Evolutionary conservation across 1,140 invertebrate genomes (phyloP), one percentile per base, ranked within the genome.

Genomic region (Triops longicaudatus): DNA sequence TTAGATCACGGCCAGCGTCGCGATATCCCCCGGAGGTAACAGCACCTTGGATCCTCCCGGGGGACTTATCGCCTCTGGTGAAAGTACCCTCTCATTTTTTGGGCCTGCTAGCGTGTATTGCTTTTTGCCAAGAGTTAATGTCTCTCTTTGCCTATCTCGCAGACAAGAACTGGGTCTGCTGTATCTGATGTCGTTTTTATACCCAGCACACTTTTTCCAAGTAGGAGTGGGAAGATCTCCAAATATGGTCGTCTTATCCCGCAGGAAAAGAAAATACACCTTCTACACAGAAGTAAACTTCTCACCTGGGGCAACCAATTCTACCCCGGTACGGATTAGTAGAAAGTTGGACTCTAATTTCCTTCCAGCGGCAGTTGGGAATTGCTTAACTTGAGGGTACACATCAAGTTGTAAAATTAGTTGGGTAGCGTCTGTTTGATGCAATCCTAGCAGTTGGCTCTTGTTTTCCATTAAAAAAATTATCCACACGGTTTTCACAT

Each of bases 1-100:
- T 63, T 63, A 63, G 50, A 63, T 63, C 50, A 63, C 50, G 50
- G 50, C 50, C 50, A 63, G 50, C 50, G 50, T 63, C 50, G 50
- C 50, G 50, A 63, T 63, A 63, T 63, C 14, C 50, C 50, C 50
- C n/a, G 31, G 50, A 63, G 50, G 50, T 63, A 63, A 63, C 50
- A 63, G 50, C 50, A 63, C 50, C 50, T 63, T 22, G 50, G 50
- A 63, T 63, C 50, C n/a, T 63, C 50, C 50, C 50, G 6, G 50
- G 50, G 22, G 50, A 63, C 50, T 63, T 63, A 63, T 63, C 50
- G 50, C 50, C 50, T 17, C 22, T 63, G 50, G 50, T 63, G 50
- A 63, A 63, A 63, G 50, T 63, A 63, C 50, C 50, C 50, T 63
- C 50, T 63, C 17, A 14, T 63, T 63, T 37, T n/a, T n/a, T n/a